Base-by-base conservation (phyloP, 2,888 invertebrate genomes). In the Pyrrhia umbra region DNA sequence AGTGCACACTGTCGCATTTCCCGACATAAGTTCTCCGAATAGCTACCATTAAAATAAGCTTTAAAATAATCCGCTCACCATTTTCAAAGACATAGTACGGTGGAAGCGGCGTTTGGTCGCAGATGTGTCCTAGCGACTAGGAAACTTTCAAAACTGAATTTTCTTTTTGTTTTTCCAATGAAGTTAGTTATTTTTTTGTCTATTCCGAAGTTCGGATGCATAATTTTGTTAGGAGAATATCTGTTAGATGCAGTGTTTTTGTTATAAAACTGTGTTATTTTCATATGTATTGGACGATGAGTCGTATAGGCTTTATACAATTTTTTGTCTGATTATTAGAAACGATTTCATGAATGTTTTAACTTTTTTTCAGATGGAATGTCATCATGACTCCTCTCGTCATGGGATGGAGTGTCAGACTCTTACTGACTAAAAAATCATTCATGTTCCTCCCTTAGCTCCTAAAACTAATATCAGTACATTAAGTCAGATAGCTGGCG, bases 21-120 rank as follows among this genome's bases (percentile, higher is more conserved):
- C 79, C 73, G 79, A 74, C 83, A 81, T 85, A 82, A 84, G 74
- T 83, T 82, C 71, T 77, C 74, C 65, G 77, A 86, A 87, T 85
- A 77, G 85, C 77, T 60, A 68, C 86, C 83, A 87, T 89, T 89
- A 89, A 88, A 88, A 85, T 88, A 80, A 87, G 86, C 87, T 89
- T 88, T 87, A 87, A 88, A 88, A 88, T 89, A 89, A 88, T 89
- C 86, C 85, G 72, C 80, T 77, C 77, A 79, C 75, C 77, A 84
- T 80, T 84, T 82, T 67, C 78, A 79, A 82, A 85, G 84, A 88
- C 82, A 83, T 82, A 85, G 77, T 82, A 77, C 80, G 54, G 62
- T 77, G 72, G 68, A 77, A 84, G 80, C 77, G 78, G 65, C 80
- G 72, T 78, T 79, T 76, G 81, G 82, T 76, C 80, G 65, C 84